A percentile compares a stretch with the other conserved stretches of the same genome.
These are phyloP conservation scores for Pardosa pseudoannulata DNA, from an alignment of 2,888 invertebrate species.

Conservation along the genomic window DNA sequence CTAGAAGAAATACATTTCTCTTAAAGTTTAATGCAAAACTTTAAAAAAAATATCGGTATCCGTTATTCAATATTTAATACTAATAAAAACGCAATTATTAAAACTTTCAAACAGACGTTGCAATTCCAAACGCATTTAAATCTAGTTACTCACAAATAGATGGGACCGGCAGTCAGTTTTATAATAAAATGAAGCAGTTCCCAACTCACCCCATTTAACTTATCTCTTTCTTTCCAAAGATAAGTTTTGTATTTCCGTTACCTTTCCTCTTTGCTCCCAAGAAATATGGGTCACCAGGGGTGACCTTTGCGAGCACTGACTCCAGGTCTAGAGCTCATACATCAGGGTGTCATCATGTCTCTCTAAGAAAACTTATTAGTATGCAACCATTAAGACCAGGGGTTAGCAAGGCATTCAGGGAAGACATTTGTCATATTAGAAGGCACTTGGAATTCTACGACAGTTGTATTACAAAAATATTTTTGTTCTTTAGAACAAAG, in stretches of 20 bases:
- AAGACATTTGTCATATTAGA: conserved; percentile 33
- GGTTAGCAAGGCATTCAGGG: conserved; percentile 31
- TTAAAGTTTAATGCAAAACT: no score
- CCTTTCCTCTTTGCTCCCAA: background rate
- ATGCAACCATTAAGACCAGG: conserved; percentile 51
- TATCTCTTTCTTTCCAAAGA: background rate
- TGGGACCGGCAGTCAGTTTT: no score
- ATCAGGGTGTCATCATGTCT: conserved; percentile 49
- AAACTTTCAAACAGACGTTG: no score
- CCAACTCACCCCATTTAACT: no score
- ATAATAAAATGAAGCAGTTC: no score
- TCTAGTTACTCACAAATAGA: no score
- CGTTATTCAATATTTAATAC: no score
- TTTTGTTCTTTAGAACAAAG: no score
- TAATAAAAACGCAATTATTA: no score
- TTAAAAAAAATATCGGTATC: no score
- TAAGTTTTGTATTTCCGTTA: background rate
- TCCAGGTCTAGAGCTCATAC: conserved; percentile 28
- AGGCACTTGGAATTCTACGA: conserved; percentile 17
- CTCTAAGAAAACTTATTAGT: conserved; percentile 54
- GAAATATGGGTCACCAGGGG: conserved; percentile 60
- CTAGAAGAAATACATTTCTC: no score
- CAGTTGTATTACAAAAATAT: background rate
- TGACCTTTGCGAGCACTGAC: conserved; percentile 35
- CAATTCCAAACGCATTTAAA: no score